Evolutionary conservation across 1,140 invertebrate species (phyloP).

Genomic region (Pachyrhynchus sulphureomaculatus): DNA sequence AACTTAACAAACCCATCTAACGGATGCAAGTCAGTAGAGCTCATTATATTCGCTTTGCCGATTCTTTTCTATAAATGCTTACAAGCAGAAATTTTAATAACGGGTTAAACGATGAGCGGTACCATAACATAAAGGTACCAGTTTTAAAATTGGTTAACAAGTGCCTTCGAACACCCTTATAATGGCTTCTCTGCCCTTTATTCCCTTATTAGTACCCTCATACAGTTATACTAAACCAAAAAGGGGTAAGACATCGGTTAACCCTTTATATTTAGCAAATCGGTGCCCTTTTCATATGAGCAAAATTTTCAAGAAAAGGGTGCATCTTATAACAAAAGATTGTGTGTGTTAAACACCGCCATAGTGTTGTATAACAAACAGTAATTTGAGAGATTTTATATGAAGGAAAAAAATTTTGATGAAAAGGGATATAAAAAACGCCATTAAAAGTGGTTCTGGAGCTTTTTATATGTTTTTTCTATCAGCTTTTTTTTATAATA

Average conservation of each 20-base stretch:
- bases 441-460: slow-evolving; percentile 15
- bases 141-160: slow-evolving; percentile 19
- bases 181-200: neutral
- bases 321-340: slow-evolving; percentile 12
- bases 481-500: slow-evolving; percentile 8
- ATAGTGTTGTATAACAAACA: slow-evolving; percentile 14
- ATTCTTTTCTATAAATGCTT: neutral
- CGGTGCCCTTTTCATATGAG: neutral
- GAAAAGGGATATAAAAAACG: slow-evolving; percentile 12
- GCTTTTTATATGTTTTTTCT: slow-evolving; percentile 1
- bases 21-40: too few relatives aligned
- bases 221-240: slow-evolving; percentile 12
- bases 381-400: slow-evolving; percentile 22
- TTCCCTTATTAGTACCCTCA: slow-evolving; percentile 6
- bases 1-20: too few relatives aligned
- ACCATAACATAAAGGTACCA: neutral
- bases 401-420: neutral
- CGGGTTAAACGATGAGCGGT: slow-evolving; percentile 1
- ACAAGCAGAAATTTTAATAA: neutral
- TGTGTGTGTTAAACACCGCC: slow-evolving; percentile 28
- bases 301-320: slow-evolving; percentile 13
- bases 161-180: slow-evolving; percentile 17
- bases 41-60: too few relatives aligned
- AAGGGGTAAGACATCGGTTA: slow-evolving; percentile 10
- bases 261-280: slow-evolving; percentile 10